These are phyloP conservation scores for Lipotes vexillifer DNA, from an alignment of 2,113 vertebrate genomes.

Conservation along the genomic window DNA sequence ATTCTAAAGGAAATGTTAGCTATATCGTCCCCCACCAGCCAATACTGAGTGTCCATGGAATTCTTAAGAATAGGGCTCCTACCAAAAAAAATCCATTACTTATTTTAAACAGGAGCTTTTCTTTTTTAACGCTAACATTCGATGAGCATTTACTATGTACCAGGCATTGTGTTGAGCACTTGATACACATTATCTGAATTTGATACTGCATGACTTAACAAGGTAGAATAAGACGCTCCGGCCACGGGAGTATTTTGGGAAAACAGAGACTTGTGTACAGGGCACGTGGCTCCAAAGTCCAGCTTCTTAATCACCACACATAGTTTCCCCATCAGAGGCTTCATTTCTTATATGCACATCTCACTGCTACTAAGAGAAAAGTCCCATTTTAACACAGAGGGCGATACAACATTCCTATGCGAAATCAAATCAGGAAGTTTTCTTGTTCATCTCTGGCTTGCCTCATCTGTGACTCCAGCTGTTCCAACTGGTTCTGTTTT, in stretches of 20 bases:
- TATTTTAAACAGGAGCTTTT: not conserved
- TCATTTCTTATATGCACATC: not conserved
- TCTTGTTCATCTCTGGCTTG: not conserved
- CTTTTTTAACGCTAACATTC: not conserved
- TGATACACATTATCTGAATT: rapidly evolving
- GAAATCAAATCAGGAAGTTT: not conserved
- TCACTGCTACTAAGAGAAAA: not conserved
- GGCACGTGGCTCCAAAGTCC: not conserved
- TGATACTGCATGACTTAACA: not conserved
- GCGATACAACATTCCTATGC: not conserved
- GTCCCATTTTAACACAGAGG: not conserved
- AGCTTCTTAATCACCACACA: not conserved
- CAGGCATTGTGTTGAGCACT: not conserved
- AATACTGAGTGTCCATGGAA: not conserved
- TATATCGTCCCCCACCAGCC: not conserved
- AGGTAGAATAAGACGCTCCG: rapidly evolving
- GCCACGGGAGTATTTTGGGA: not conserved
- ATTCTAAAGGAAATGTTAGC: not conserved
- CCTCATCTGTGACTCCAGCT: not conserved
- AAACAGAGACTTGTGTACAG: not conserved
- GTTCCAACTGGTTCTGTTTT: not conserved
- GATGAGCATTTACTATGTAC: not conserved
- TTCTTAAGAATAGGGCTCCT: not conserved
- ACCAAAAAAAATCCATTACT: not conserved
- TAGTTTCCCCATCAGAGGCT: not conserved